Percentiles rank a stretch among this genome's conserved stretches.
phyloP scores from a whole-genome alignment of 2,113 vertebrate species.

The Nerophis ophidion region DNA sequence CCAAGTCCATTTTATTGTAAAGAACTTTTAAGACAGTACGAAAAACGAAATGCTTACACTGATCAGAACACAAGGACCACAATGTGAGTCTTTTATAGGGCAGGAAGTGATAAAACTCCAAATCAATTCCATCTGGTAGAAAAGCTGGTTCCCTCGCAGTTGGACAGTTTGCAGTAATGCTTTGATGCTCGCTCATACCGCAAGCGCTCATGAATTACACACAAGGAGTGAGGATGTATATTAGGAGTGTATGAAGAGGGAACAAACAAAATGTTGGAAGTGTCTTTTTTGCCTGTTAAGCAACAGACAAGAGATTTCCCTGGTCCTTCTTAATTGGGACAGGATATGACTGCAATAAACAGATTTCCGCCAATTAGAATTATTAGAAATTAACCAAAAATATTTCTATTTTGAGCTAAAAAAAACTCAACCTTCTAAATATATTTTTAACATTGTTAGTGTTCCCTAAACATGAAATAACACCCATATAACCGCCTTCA shows the following conservation, averaged over 20 bases:
- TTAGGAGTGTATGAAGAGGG: neutral
- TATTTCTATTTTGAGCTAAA: too few species aligned
- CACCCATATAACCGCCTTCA: too few species aligned
- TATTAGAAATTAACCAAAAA: too few species aligned
- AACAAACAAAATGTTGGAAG: neutral
- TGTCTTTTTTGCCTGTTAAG: neutral
- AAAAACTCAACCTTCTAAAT: too few species aligned
- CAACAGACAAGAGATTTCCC: neutral
- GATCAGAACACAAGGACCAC: conserved; percentile 53
- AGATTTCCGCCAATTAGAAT: too few species aligned
- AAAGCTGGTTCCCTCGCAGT: conserved; percentile 46
- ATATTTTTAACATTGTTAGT: too few species aligned
- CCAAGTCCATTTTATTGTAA: conserved; percentile 29
- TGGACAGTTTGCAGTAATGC: conserved; percentile 27
- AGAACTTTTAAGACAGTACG: conserved; percentile 38
- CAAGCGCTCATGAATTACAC: neutral
- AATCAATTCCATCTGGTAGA: conserved; percentile 68
- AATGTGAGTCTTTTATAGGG: conserved; percentile 60
- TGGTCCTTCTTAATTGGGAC: too few species aligned
- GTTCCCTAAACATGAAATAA: too few species aligned
- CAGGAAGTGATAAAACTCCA: conserved; percentile 73
- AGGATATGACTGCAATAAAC: too few species aligned
- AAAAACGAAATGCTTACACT: conserved; percentile 54
- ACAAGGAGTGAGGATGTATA: neutral
- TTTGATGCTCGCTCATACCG: conserved; percentile 13